A percentile compares a stretch with the other conserved stretches of the same genome.
Conservation (phyloP, 2,113 vertebrate genomes). For the Axis porcinus region DNA sequence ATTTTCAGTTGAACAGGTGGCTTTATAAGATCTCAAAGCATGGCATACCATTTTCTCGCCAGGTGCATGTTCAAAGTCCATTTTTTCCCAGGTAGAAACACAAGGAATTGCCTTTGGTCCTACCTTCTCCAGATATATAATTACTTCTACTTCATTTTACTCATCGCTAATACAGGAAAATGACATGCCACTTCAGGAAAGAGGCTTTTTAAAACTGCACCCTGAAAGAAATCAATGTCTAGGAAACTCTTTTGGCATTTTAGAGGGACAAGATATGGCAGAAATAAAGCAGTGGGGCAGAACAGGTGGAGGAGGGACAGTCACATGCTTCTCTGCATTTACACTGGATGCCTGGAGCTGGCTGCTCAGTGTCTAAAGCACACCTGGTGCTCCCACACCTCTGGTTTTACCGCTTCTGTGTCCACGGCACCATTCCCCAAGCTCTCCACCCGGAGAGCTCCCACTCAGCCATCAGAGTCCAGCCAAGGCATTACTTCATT, state of each 20-base stretch:
- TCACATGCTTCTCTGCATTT: too few relatives aligned
- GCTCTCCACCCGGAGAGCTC: not conserved
- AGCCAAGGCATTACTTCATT: not conserved
- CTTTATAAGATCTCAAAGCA: not conserved
- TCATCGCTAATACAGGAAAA: not conserved
- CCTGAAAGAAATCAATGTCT: not conserved
- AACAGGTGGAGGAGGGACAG: not conserved
- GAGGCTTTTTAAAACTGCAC: not conserved
- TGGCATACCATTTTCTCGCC: not conserved
- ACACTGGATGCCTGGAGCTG: not conserved
- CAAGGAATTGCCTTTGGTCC: not conserved
- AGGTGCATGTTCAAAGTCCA: not conserved
- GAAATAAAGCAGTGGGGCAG: not conserved
- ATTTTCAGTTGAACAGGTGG: not conserved
- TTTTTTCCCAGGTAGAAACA: not conserved
- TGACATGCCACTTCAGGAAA: not conserved
- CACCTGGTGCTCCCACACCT: too few relatives aligned
- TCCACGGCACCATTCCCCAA: not conserved
- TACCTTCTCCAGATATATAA: not conserved
- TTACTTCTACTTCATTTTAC: not conserved
- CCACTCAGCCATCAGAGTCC: not conserved
- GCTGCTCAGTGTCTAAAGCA: not conserved
- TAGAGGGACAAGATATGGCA: not conserved
- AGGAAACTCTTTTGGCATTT: not conserved
- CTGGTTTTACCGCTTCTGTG: not conserved